phyloP scores from a whole-genome alignment of 2,113 vertebrate genomes.

The Limnothrissa miodon region DNA sequence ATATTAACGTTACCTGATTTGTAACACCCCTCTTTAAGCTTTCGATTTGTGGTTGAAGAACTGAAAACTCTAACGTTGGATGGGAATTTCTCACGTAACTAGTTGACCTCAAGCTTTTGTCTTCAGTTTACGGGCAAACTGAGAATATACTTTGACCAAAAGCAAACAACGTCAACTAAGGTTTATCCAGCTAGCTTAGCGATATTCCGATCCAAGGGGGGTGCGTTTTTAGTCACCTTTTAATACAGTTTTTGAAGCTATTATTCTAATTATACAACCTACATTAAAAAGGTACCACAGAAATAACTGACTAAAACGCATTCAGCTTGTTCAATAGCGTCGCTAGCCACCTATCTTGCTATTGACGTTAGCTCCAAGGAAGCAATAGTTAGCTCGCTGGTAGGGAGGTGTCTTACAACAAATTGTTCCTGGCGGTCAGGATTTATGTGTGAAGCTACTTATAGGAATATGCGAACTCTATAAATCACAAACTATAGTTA shows the following conservation, averaged over 20 bases:
- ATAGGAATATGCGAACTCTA: slow-evolving; percentile 8
- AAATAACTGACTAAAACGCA: slow-evolving; percentile 4
- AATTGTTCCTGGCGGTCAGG: slow-evolving; percentile 17
- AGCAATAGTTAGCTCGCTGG: slow-evolving; percentile 21
- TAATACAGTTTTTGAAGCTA: neutral
- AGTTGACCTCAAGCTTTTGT: neutral
- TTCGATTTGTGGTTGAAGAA: neutral
- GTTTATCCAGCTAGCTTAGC: neutral
- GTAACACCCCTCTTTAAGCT: neutral
- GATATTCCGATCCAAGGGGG: neutral
- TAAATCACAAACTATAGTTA: slow-evolving; percentile 11
- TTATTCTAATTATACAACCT: neutral
- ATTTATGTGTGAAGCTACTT: neutral
- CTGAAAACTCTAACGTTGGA: neutral
- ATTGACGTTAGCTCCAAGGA: slow-evolving; percentile 13
- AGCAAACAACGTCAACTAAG: slow-evolving; percentile 16
- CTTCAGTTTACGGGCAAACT: slow-evolving; percentile 5
- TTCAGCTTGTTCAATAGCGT: slow-evolving; percentile 13
- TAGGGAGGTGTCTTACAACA: slow-evolving; percentile 36
- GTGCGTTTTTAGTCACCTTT: neutral
- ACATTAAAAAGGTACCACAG: neutral
- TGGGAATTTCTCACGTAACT: neutral
- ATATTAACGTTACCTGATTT: slow-evolving; percentile 25
- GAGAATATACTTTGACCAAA: neutral
- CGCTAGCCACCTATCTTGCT: slow-evolving; percentile 12